Percentiles rank a stretch among this genome's conserved stretches.
Conservation (phyloP, 2,888 invertebrate species). For the Andricus quercusramuli region DNA sequence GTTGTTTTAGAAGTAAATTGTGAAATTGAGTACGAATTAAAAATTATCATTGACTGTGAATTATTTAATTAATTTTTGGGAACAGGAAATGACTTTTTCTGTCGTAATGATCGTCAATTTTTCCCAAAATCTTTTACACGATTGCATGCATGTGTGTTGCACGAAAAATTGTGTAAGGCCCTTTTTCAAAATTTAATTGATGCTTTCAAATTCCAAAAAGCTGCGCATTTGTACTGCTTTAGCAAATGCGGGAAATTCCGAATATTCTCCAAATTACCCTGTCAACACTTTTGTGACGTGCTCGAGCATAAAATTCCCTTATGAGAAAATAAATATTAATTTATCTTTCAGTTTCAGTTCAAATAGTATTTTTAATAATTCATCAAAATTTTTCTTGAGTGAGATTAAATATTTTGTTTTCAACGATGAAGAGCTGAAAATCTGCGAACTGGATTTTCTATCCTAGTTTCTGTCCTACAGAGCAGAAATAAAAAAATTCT, state of each 20-base stretch:
- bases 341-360: neutral
- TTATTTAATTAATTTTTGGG: neutral
- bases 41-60: neutral
- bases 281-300: slow-evolving; percentile 39
- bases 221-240: slow-evolving; percentile 1
- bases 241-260: neutral
- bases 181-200: slow-evolving; percentile 20
- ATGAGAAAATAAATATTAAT: neutral
- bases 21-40: neutral
- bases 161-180: neutral
- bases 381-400: too few relatives aligned
- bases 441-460: neutral
- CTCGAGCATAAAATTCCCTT: slow-evolving; percentile 17
- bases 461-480: neutral
- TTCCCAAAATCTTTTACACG: neutral
- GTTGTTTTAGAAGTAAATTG: neutral
- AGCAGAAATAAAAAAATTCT: too few relatives aligned
- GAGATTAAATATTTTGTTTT: neutral
- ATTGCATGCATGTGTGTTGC: slow-evolving; percentile 31
- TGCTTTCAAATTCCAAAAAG: slow-evolving; percentile 1
- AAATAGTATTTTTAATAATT: too few relatives aligned
- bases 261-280: slow-evolving; percentile 7
- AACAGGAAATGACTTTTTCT: neutral
- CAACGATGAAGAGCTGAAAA: neutral
- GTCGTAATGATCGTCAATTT: neutral